These are phyloP conservation scores for Drosophila teissieri DNA, from an alignment of 1,140 invertebrate genomes.

Conservation along the genomic window DNA sequence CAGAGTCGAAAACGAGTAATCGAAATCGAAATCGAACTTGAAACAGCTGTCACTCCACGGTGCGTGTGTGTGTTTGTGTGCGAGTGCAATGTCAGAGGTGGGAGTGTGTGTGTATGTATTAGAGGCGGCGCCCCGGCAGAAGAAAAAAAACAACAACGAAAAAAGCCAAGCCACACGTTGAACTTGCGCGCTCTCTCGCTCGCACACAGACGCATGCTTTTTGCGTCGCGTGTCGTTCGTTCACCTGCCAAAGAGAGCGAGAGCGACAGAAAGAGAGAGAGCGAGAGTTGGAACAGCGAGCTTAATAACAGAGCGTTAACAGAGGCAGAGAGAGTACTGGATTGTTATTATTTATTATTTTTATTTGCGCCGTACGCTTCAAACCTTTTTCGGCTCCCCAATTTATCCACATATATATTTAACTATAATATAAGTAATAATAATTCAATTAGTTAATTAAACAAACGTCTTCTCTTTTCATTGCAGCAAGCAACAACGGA, in stretches of 20 bases:
- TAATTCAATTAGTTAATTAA: conserved; percentile 44
- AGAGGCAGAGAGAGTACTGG: conserved; percentile 3
- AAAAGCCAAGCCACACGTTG: conserved; percentile 33
- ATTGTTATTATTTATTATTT: conserved; percentile 49
- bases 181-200: conserved; percentile 20
- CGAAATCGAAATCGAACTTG: conserved; percentile 53
- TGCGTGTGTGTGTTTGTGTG: conserved; percentile 7
- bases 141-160: conserved; percentile 5
- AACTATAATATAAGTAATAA: conserved; percentile 35
- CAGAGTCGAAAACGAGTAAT: conserved; percentile 33
- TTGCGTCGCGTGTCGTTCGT: conserved; percentile 57
- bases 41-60: conserved; percentile 43
- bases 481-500: conserved; percentile 19
- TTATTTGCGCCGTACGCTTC: conserved; percentile 38
- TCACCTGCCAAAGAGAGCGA: conserved; percentile 45
- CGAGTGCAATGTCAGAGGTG: conserved; percentile 43
- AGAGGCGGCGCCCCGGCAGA: conserved; percentile 44
- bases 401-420: neutral
- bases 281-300: conserved; percentile 1
- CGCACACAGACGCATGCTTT: conserved; percentile 42
- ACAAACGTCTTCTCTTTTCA: conserved; percentile 18
- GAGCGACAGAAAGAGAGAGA: neutral
- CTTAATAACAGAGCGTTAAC: conserved; percentile 19
- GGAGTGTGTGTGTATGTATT: conserved; percentile 29
- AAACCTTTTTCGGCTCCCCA: conserved; percentile 8